phyloP scores from a whole-genome alignment of 2,888 invertebrate species.

The Spatulosminthurus flaviceps region DNA sequence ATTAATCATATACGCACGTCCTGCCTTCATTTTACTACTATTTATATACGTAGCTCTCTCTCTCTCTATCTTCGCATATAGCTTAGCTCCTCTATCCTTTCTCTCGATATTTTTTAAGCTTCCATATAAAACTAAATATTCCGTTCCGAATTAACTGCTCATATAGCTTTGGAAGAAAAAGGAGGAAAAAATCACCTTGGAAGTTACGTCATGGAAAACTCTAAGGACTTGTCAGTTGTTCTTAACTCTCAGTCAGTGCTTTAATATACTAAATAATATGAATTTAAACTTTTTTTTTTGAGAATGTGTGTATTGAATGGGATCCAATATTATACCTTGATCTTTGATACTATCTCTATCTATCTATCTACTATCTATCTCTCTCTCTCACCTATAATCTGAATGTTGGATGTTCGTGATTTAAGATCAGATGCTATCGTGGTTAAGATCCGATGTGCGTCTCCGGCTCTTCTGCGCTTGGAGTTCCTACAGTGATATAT shows the following conservation, averaged over 20 bases:
- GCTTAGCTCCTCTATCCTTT: no score
- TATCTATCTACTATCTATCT: constrained; percentile 19
- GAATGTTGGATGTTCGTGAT: constrained; percentile 39
- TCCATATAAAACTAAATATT: neutral
- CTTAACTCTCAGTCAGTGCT: constrained; percentile 6
- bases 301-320: constrained; percentile 25
- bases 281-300: neutral
- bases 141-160: neutral
- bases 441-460: neutral
- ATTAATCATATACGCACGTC: no score
- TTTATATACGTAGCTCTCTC: constrained; percentile 9
- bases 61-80: no score
- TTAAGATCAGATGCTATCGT: neutral
- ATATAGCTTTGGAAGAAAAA: neutral
- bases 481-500: constrained; percentile 45
- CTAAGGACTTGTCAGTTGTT: constrained; percentile 18
- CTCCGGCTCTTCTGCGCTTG: constrained; percentile 20
- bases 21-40: neutral
- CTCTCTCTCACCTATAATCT: constrained; percentile 33
- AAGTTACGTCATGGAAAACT: no score
- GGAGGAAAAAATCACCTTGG: no score
- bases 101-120: neutral
- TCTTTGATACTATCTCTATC: neutral
- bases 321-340: constrained; percentile 19
- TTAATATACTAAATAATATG: neutral